phyloP scores from a whole-genome alignment of 2,113 vertebrate species.

The Salvator merianae region DNA sequence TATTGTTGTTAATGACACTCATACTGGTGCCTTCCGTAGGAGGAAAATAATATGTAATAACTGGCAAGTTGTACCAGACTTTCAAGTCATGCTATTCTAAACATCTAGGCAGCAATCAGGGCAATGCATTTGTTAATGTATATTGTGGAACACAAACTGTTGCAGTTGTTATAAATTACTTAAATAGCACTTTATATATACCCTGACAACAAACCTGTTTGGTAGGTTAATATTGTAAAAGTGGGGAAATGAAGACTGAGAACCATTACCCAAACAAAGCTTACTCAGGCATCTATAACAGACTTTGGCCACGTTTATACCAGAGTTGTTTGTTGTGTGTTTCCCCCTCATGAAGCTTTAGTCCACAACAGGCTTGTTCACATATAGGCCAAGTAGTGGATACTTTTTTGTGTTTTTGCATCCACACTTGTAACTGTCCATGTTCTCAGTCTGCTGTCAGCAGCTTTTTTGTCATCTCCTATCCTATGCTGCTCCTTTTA shows the following conservation, averaged over 20 bases:
- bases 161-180: neutral
- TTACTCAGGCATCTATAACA: neutral
- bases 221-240: neutral
- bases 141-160: neutral
- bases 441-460: too few species aligned
- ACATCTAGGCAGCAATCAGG: slow-evolving; percentile 40
- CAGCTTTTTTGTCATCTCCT: too few species aligned
- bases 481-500: too few species aligned
- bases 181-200: neutral
- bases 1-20: slow-evolving; percentile 54
- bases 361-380: too few species aligned
- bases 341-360: too few species aligned
- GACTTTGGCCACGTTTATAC: neutral
- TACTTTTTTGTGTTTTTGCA: too few species aligned
- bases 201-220: neutral
- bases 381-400: too few species aligned
- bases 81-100: slow-evolving; percentile 40
- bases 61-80: slow-evolving; percentile 56
- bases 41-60: slow-evolving; percentile 59
- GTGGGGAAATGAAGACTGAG: neutral
- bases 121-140: slow-evolving; percentile 16
- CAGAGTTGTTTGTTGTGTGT: too few species aligned
- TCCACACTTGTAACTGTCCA: too few species aligned
- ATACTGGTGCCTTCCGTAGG: slow-evolving; percentile 62
- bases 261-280: neutral